Percentiles rank a stretch among this genome's conserved stretches.
phyloP scores from a whole-genome alignment of 2,888 invertebrate genomes.

The Drepanosiphum platanoidis region DNA sequence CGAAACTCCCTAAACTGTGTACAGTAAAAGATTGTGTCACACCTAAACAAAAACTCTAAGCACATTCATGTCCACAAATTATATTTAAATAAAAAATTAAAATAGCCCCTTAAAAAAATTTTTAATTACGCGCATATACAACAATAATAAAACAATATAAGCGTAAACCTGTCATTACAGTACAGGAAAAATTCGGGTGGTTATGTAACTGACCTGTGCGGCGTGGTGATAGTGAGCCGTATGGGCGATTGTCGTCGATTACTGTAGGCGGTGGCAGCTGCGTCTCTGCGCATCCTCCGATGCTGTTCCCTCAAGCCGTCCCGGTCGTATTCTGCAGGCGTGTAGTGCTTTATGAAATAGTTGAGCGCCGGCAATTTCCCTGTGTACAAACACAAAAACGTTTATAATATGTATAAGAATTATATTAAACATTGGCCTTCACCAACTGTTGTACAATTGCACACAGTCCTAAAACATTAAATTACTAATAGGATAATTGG shows the following conservation, averaged over 20 bases:
- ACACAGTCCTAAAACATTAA: not conserved
- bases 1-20: no score
- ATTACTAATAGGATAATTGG: not conserved
- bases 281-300: conserved; percentile 67
- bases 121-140: no score
- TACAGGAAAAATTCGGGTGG: not conserved
- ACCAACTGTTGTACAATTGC: not conserved
- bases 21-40: no score
- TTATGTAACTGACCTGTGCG: conserved; percentile 68
- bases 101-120: no score
- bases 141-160: no score
- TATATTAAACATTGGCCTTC: not conserved
- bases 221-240: conserved; percentile 57
- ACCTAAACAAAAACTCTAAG: no score
- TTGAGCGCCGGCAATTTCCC: conserved; percentile 67
- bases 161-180: no score
- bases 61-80: no score
- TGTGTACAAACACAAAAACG: conserved; percentile 13
- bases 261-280: conserved; percentile 62
- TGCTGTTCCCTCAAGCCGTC: conserved; percentile 68
- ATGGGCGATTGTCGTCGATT: conserved; percentile 65
- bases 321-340: conserved; percentile 80
- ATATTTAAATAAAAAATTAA: no score
- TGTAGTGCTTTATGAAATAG: conserved; percentile 83
- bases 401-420: not conserved